Evolutionary conservation across 64 coral and sea anemone species (phyloP).

Genomic region (Dendronephthya gigantea): DNA sequence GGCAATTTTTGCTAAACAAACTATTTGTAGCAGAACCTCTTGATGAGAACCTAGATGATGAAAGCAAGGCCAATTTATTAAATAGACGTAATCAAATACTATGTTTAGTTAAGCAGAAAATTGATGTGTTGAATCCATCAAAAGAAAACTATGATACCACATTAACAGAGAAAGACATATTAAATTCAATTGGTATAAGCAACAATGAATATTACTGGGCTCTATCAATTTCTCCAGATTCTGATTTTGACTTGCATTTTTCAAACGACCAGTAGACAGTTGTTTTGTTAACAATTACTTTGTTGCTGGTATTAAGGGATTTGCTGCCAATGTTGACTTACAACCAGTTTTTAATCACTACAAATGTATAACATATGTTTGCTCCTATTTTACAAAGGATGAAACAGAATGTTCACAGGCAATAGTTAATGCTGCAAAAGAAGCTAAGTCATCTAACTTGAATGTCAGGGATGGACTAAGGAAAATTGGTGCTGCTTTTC

Average conservation of each 20-base stretch:
- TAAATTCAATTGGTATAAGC: slow-evolving; percentile 26
- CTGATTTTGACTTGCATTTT: slow-evolving; percentile 17
- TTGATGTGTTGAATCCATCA: background rate
- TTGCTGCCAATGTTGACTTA: slow-evolving; percentile 3
- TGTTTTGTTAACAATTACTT: background rate
- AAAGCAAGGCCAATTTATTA: slow-evolving; percentile 7
- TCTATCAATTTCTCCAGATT: slow-evolving; percentile 13
- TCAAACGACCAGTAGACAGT: slow-evolving; percentile 31
- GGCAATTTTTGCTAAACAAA: slow-evolving; percentile 28
- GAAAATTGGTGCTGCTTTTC: slow-evolving; percentile 46
- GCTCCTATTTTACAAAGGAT: too few species aligned
- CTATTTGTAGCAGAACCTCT: slow-evolving; percentile 31
- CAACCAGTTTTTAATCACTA: slow-evolving; percentile 10
- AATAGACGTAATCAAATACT: slow-evolving; percentile 31
- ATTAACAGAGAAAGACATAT: slow-evolving; percentile 21
- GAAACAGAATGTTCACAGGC: slow-evolving; percentile 29
- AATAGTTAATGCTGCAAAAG: slow-evolving; percentile 56
- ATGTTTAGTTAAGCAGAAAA: slow-evolving; percentile 42
- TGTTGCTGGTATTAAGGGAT: slow-evolving; percentile 36
- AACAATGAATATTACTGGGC: slow-evolving; percentile 38
- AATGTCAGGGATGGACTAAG: slow-evolving; percentile 31
- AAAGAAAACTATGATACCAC: slow-evolving; percentile 24
- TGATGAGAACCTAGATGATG: slow-evolving; percentile 23
- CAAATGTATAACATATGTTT: slow-evolving; percentile 16
- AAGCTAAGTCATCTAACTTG: slow-evolving; percentile 45